phyloP scores from a whole-genome alignment of 2,797 vertebrate species.

The Lithobates pipiens region DNA sequence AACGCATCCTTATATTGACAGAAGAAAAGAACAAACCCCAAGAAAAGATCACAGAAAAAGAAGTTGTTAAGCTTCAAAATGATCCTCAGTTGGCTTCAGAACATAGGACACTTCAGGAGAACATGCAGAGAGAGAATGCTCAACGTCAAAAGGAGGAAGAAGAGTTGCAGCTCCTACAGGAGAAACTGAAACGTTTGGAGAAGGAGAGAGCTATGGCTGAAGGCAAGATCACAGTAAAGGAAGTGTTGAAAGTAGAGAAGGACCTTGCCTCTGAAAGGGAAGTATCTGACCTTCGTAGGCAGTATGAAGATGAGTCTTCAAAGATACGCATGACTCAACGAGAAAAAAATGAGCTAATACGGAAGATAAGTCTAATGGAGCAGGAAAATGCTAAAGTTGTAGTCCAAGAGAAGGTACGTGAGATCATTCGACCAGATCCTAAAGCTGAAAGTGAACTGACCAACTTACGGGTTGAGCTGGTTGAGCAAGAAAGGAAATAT shows the following conservation, averaged over 20 bases:
- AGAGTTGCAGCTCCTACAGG: conserved; percentile 89
- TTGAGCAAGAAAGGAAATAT: conserved; percentile 89
- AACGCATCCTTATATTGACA: conserved; percentile 82
- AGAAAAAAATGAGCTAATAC: conserved; percentile 86
- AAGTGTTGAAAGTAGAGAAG: conserved; percentile 96
- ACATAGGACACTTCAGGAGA: conserved; percentile 82
- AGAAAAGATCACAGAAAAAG: conserved; percentile 90
- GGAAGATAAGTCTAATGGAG: conserved; percentile 88
- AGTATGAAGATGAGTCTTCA: conserved; percentile 88
- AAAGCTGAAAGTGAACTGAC: conserved; percentile 93
- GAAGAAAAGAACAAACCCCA: conserved; percentile 86
- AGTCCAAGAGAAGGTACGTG: conserved; percentile 92
- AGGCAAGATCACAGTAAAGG: conserved; percentile 94
- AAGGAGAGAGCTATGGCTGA: conserved; percentile 92
- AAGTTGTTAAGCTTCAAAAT: conserved; percentile 92
- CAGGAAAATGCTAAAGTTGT: conserved; percentile 91
- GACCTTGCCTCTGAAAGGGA: conserved; percentile 87
- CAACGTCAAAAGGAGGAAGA: conserved; percentile 86
- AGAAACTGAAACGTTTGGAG: conserved; percentile 88
- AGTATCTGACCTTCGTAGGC: conserved; percentile 85
- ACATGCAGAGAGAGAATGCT: conserved; percentile 79
- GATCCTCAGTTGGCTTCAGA: conserved; percentile 91
- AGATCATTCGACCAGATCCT: conserved; percentile 95
- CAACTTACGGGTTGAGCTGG: conserved; percentile 91
- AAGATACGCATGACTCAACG: conserved; percentile 82